Percentiles rank a stretch among this genome's conserved stretches.
These are phyloP conservation scores for Trididemnum nubilum DNA, from an alignment of 23 tunicate species.

Conservation along the genomic window DNA sequence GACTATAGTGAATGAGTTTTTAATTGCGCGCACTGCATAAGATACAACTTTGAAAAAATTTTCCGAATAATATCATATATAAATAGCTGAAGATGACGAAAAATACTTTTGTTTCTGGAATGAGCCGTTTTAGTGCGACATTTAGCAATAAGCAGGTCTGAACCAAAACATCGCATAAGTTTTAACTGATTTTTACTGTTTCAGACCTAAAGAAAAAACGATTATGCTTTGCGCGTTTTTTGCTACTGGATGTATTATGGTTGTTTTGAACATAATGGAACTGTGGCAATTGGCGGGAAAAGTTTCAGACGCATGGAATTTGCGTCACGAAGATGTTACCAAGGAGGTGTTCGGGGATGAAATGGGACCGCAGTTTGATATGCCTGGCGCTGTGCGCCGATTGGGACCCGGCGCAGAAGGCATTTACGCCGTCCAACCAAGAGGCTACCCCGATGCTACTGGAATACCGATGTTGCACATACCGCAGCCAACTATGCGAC, in stretches of 20 bases:
- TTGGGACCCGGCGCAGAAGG: slow-evolving; percentile 74
- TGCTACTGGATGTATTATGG: slow-evolving; percentile 80
- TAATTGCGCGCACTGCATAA: too few species aligned
- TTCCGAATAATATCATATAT: too few species aligned
- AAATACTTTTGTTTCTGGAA: too few species aligned
- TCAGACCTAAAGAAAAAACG: slow-evolving; percentile 89
- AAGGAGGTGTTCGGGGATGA: slow-evolving; percentile 75
- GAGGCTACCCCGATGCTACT: slow-evolving; percentile 81
- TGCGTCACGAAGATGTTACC: slow-evolving; percentile 59
- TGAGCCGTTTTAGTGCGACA: too few species aligned
- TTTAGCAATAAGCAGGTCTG: too few species aligned
- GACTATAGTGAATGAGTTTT: too few species aligned
- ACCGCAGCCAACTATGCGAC: background rate
- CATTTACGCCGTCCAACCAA: slow-evolving; percentile 38
- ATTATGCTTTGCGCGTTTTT: slow-evolving; percentile 74
- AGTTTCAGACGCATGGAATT: slow-evolving; percentile 72
- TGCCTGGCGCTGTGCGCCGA: slow-evolving; percentile 16
- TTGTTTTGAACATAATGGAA: slow-evolving; percentile 66
- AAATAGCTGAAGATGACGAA: too few species aligned
- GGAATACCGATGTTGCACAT: slow-evolving; percentile 66
- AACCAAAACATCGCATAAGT: too few species aligned
- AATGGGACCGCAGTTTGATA: slow-evolving; percentile 67
- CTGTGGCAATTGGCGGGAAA: slow-evolving; percentile 57
- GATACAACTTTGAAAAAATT: too few species aligned
- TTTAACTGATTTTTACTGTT: too few species aligned